Evolutionary conservation across 2,797 vertebrate species (phyloP), one percentile per base, ranked within the genome.

Genomic region (Micropoecilia bifurca): DNA sequence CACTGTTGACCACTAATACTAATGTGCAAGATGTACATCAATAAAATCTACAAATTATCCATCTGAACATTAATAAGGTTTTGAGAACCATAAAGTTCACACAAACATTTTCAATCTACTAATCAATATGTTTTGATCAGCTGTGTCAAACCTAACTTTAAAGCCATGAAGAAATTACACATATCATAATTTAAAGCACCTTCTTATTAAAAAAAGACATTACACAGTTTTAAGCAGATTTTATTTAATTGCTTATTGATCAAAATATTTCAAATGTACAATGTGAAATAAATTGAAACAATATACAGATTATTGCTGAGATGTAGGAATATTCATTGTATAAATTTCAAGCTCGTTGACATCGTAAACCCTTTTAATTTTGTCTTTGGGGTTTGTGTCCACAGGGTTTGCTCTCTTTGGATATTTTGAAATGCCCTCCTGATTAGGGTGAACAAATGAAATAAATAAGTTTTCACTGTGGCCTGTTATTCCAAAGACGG

Each of bases 201-300:
- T 50, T 50, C 10, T 12, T 18, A 20, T 41, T 25, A 7, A 33
- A 39, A 53, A 74, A 83, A 83, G 0, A 39, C 9, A 74, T 25
- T 78, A 71, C 45, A 57, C 4, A 28, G 25, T 0, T 73, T 14
- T 46, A 47, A 39, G 55, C 6, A 28, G 72, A 2, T 84, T 79
- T 88, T 89, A 84, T 79, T 66, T 86, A 90, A 90, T 77, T 71
- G 55, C 89, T 92, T 93, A 88, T 92, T 90, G 22, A 74, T 59
- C n/a, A 13, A 87, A 80, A 46, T 53, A 75, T 72, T 81, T 83
- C 45, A 90, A 88, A 87, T 78, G 72, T 41, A 89, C 77, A 87
- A 76, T 5, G 5, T 53, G 39, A 45, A 28, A 16, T 28, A 57
- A 20, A 46, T 30, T 12, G 1, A 57, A 75, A 75, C 46, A 50